Evolutionary conservation across 1,140 invertebrate genomes (phyloP), one percentile per base, ranked within the genome.

Genomic region (Phocides pigmalion): DNA sequence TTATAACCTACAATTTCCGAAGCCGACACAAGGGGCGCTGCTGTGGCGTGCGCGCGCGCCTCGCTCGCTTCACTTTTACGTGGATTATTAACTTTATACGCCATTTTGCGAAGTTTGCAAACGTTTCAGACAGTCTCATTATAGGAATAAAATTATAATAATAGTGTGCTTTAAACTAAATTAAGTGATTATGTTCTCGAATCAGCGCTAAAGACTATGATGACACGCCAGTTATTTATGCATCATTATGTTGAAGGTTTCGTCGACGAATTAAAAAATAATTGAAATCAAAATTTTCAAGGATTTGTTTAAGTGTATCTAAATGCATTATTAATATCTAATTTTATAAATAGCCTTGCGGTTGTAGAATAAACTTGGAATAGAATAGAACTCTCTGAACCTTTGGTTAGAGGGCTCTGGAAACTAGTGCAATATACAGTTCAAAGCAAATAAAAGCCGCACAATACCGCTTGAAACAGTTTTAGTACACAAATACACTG

Each of bases 1-100:
- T 92, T 91, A 92, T 91, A 91, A 91, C 89, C 89, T 89, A 88
- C 89, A 90, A 91, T 92, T 92, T 92, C 72, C 80, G 87, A 91
- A 83, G 89, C 89, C 89, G 87, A 91, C 89, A 91, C 84, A 88
- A 87, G 87, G 77, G 85, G 87, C 87, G 86, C 87, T 89, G 89
- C 89, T 66, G 89, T 88, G 81, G 87, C 84, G 84, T 88, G 89
- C 89, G 87, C 89, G 78, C 73, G 82, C 82, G 76, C 76, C 70
- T 71, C 49, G 64, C 72, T 70, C 84, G 82, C 80, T 86, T 72
- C 78, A 79, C 85, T 89, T 86, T 84, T 87, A 84, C 84, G 79
- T 89, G 79, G 74, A 85, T 85, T 89, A 89, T 91, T 87, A 89
- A 89, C 83, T 91, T 89, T 89, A 89, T 91, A 89, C 87, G 86